Evolutionary conservation across 2,888 invertebrate genomes (phyloP).

Genomic region (Acanthosoma haemorrhoidale): DNA sequence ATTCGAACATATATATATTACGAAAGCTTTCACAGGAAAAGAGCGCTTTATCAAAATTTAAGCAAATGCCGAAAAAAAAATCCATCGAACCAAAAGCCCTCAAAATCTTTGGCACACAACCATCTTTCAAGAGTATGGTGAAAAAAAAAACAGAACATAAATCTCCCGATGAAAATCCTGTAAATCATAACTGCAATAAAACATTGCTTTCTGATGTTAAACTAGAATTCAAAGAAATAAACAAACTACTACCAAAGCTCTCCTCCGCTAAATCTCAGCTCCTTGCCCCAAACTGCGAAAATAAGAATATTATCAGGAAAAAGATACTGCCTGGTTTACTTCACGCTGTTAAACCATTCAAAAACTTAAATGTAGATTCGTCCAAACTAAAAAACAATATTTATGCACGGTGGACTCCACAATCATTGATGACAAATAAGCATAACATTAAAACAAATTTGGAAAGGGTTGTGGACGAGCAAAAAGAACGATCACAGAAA

Average conservation of each 20-base stretch:
- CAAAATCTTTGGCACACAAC: neutral
- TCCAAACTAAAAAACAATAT: neutral
- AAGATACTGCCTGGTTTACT: neutral
- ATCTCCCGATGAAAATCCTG: neutral
- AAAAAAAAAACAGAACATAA: neutral
- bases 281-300: neutral
- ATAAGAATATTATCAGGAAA: neutral
- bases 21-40: no score
- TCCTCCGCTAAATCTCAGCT: neutral
- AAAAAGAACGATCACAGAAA: neutral
- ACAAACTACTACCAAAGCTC: neutral
- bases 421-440: neutral
- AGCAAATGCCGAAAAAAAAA: no score
- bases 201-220: neutral
- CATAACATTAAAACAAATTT: no score
- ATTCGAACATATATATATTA: no score
- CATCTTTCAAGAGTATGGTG: neutral
- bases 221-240: neutral
- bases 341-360: neutral
- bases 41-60: no score
- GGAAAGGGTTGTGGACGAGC: neutral
- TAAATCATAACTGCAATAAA: neutral
- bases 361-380: neutral
- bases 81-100: no score
- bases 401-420: neutral